Evolutionary conservation across 2,797 vertebrate genomes (phyloP), one percentile per base, ranked within the genome.

Genomic region (Prunella strophiata): DNA sequence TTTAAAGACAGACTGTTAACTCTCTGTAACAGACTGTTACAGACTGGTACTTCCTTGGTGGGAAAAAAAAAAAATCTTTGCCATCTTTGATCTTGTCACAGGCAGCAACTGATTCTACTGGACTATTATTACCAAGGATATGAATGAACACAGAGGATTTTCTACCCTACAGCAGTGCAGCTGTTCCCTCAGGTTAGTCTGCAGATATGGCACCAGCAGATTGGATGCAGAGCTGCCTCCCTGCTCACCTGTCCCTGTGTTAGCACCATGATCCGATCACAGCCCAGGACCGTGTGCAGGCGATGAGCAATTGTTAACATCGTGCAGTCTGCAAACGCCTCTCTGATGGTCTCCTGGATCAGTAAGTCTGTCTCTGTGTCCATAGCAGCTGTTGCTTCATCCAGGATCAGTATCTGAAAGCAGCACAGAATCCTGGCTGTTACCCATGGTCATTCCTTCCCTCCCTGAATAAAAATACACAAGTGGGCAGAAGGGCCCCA

Each of bases 341-440:
- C 98, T 94, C 99, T 98, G 96, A 99, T 98, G 18, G 99, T 99
- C 97, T 99, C 99, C 93, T 99, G 99, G 94, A 99, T 98, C 96
- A 99, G 97, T 72, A 98, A 92, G 36, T 99, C 99, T 1, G 98
- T 99, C 96, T 99, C 99, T 0, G 98, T 96, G 79, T 99, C 99
- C 98, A 99, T 99, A 66, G 99, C 98, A 21, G 99, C 99, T 3
- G 99, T 99, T n/a, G 99, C 99, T 97, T 99, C 99, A 65, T 99
- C 99, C 88, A 99, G 96, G 93, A 99, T 98, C 96, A 99, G 92
- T 92, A 99, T 97, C 99, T 99, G 97, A 71, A 93, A 83, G 71
- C 26, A 76, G 74, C 87, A 85, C 26, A 91, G 29, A 92, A 85
- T 59, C 22, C 55, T 67, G 67, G 21, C 47, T 71, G 55, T 94